Percentiles rank a stretch among this genome's conserved stretches.
These are phyloP conservation scores for Pristionchus fissidentatus DNA, from an alignment of 2,888 invertebrate genomes.

Conservation along the genomic window DNA sequence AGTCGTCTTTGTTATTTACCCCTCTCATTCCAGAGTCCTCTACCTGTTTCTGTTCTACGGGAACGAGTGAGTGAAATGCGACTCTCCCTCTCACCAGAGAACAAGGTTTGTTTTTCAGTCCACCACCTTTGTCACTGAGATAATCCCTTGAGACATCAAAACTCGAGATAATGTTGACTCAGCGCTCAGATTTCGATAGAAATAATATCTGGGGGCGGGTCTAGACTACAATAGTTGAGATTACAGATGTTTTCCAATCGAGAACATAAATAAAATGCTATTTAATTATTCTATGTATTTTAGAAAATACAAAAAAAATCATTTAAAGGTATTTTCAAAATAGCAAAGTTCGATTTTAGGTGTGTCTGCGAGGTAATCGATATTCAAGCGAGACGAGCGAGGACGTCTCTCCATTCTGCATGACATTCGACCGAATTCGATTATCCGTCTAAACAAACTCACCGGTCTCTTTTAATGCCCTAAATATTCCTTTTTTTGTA, in stretches of 20 bases:
- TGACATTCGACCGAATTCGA: constrained; percentile 43
- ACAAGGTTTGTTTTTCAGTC: constrained; percentile 28
- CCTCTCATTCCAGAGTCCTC: not conserved
- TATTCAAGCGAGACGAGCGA: not conserved
- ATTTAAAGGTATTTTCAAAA: no score
- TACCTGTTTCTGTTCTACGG: not conserved
- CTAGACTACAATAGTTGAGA: no score
- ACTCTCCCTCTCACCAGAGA: constrained; percentile 41
- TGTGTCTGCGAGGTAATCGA: constrained; percentile 29
- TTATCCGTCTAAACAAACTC: not conserved
- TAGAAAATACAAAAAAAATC: no score
- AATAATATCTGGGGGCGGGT: no score
- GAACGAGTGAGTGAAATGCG: constrained; percentile 36
- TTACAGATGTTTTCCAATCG: not conserved
- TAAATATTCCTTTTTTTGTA: not conserved
- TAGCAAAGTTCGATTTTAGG: no score
- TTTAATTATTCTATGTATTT: not conserved
- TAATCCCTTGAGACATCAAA: no score
- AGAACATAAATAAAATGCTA: not conserved
- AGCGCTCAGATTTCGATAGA: no score
- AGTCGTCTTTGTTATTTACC: no score
- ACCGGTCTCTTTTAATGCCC: not conserved
- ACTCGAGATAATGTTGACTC: no score
- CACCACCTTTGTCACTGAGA: not conserved
- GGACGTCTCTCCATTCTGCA: constrained; percentile 30